A percentile compares a stretch with the other conserved stretches of the same genome.
phyloP scores from a whole-genome alignment of 2,113 vertebrate species.

The Eptesicus fuscus region DNA sequence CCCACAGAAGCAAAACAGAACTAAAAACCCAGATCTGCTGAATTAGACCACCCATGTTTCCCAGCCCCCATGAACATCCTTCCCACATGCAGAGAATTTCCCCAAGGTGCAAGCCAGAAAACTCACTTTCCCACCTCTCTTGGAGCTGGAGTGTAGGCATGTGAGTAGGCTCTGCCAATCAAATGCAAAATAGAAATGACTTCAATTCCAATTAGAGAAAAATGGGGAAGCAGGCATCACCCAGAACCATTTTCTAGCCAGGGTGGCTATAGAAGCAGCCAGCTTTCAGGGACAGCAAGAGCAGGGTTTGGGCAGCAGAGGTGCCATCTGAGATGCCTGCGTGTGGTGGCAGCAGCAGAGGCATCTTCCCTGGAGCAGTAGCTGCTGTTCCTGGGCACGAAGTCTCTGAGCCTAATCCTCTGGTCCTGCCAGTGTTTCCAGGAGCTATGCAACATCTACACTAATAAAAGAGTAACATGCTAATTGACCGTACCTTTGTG shows the following conservation, averaged over 20 bases:
- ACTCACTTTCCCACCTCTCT: background rate
- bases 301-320: background rate
- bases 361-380: background rate
- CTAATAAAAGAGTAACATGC: too few species aligned
- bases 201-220: background rate
- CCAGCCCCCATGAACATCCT: background rate
- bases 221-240: background rate
- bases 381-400: background rate
- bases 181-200: background rate
- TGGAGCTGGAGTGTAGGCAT: background rate
- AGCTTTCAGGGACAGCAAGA: background rate
- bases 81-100: background rate
- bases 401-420: background rate
- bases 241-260: background rate
- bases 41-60: background rate
- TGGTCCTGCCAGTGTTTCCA: background rate
- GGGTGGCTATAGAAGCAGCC: background rate
- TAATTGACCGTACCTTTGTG: too few species aligned
- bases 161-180: background rate
- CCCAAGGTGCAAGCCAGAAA: background rate
- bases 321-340: background rate
- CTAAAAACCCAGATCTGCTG: background rate
- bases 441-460: background rate
- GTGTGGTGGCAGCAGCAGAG: background rate
- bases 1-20: background rate